These are phyloP conservation scores for Excalfactoria chinensis DNA, from an alignment of 2,113 vertebrate species.

Conservation along the genomic window DNA sequence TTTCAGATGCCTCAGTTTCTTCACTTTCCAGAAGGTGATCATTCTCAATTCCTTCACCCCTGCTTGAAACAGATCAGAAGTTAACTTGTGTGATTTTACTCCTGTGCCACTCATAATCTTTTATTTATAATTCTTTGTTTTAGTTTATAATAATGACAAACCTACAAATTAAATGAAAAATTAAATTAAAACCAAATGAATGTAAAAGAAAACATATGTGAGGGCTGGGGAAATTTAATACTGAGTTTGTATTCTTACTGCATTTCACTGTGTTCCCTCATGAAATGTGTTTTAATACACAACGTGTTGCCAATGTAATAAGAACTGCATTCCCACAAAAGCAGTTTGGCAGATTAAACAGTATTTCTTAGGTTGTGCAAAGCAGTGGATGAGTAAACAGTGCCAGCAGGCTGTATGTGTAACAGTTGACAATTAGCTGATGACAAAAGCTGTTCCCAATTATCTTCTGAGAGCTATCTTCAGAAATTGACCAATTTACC, in stretches of 20 bases:
- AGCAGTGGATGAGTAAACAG: not conserved
- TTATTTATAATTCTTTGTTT: not conserved
- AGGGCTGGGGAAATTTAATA: not conserved
- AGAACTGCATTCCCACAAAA: not conserved
- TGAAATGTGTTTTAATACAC: not conserved
- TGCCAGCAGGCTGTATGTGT: not conserved
- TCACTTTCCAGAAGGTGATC: slow-evolving; percentile 90
- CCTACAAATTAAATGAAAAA: not conserved
- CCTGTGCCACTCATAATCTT: not conserved
- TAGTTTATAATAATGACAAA: not conserved
- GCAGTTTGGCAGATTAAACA: not conserved
- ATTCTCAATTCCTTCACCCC: not conserved
- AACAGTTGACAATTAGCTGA: not conserved
- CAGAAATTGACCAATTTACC: not conserved
- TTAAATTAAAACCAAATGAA: not conserved
- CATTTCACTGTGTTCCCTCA: not conserved
- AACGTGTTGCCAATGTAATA: not conserved
- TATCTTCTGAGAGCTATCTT: not conserved
- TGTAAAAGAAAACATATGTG: not conserved
- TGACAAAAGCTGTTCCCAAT: not conserved
- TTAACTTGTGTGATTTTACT: not conserved
- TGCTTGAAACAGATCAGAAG: not conserved
- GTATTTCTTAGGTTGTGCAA: not conserved
- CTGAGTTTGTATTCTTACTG: not conserved
- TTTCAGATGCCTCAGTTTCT: slow-evolving; percentile 80